Evolutionary conservation across 2,888 invertebrate species (phyloP).

Genomic region (Drosophila villosipedis): DNA sequence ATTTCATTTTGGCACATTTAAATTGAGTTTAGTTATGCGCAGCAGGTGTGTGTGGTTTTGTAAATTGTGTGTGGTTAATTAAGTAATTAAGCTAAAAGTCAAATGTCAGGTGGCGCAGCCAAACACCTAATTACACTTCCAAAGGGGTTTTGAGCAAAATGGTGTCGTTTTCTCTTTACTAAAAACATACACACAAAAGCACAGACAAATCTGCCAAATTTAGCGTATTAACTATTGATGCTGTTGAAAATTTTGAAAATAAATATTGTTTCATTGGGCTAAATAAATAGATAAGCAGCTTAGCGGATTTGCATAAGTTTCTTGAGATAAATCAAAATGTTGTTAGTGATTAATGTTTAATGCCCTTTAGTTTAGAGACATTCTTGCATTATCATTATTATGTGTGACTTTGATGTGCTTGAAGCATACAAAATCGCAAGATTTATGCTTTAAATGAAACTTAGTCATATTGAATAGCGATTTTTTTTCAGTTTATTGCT

Average conservation of each 20-base stretch:
- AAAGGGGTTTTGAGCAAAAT: not conserved
- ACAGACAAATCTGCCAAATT: not conserved
- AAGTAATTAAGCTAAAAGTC: constrained; percentile 29
- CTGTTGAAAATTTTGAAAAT: constrained; percentile 23
- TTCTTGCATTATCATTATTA: not conserved
- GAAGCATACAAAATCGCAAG: constrained; percentile 3
- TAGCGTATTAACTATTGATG: constrained; percentile 21
- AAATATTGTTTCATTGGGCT: constrained; percentile 15
- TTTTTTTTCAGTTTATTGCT: constrained; percentile 23
- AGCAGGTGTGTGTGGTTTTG: constrained; percentile 3
- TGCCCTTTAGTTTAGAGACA: constrained; percentile 4
- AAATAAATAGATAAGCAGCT: constrained; percentile 47
- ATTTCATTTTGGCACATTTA: constrained; percentile 43
- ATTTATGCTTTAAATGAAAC: constrained; percentile 11
- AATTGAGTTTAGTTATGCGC: constrained; percentile 64
- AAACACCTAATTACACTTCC: constrained; percentile 33
- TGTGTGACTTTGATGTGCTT: constrained; percentile 12
- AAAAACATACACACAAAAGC: not conserved
- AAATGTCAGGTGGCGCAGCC: constrained; percentile 28
- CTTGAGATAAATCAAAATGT: constrained; percentile 61
- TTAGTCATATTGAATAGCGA: constrained; percentile 1
- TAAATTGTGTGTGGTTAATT: constrained; percentile 48
- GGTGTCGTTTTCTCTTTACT: not conserved
- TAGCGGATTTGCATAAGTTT: constrained; percentile 37
- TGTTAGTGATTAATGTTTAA: constrained; percentile 21